phyloP scores from a whole-genome alignment of 2,888 invertebrate genomes.

The Pseudococcus longispinus region DNA sequence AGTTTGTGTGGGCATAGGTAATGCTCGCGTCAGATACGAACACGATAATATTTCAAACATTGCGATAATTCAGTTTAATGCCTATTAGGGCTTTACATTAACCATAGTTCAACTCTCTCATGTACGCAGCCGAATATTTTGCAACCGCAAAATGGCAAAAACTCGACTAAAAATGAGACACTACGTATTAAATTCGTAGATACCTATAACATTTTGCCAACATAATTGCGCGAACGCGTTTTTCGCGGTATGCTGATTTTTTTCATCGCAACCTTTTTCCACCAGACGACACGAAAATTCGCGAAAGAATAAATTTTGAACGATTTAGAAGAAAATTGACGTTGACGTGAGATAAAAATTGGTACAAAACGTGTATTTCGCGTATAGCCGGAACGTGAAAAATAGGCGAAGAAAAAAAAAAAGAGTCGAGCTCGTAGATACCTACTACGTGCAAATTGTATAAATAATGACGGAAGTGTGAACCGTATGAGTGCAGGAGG shows the following conservation, averaged over 20 bases:
- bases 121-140: neutral
- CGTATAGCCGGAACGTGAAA: neutral
- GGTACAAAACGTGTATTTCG: neutral
- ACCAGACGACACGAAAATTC: neutral
- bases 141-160: neutral
- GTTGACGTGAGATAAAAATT: constrained; percentile 33
- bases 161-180: neutral
- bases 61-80: constrained; percentile 42
- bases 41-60: constrained; percentile 37
- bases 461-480: constrained; percentile 28
- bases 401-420: neutral
- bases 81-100: constrained; percentile 42
- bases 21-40: constrained; percentile 28
- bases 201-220: neutral
- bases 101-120: neutral
- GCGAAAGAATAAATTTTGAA: constrained; percentile 17
- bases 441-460: constrained; percentile 19
- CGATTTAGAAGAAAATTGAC: constrained; percentile 38
- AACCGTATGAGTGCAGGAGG: constrained; percentile 22
- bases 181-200: neutral
- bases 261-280: neutral
- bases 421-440: too few species aligned
- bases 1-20: constrained; percentile 35
- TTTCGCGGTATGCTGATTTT: neutral
- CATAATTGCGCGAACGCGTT: neutral